Evolutionary conservation across 92 coral and sea anemone species (phyloP), one percentile per base, ranked within the genome.

Genomic region (Isaurus tuberculatus): DNA sequence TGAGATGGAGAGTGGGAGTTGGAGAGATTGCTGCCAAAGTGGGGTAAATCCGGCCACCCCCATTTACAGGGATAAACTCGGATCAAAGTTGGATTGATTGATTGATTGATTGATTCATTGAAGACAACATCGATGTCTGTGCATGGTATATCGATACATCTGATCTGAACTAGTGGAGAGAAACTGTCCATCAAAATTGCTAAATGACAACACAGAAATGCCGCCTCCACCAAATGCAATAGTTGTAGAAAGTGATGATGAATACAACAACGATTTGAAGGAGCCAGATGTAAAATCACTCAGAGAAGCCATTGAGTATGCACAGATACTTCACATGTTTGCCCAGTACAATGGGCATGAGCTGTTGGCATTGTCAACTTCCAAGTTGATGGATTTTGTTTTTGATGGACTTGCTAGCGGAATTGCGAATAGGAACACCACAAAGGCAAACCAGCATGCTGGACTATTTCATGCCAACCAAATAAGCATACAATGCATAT

Each of bases 131-230:
- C 64, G 80, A 51, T 72, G 72, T 79, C 78, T 79, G 72, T 8
- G 57, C 85, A 10, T 84, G 89, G 49, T 57, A 77, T 32, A 53
- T 86, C n/a, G 82, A 86, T 63, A 72, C 31, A 26, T 36, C 90
- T 55, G 73, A 81, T 63, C 82, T 40, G 44, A 87, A 72, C 80
- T 80, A n/a, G n/a, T n/a, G 90, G 83, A 77, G 80, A 65, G 53
- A 60, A 60, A 67, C 37, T 19, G 57, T 72, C 61, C 81, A 72
- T 33, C 70, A 55, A 31, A 84, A 84, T 34, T 77, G 44, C 83
- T 44, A 31, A 36, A 60, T 20, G 36, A 79, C 65, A 64, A 23
- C 28, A 57, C 27, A 1, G 65, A 57, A 57, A 57, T 27, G n/a
- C 27, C 29, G 65, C 65, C 65, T 57, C 9, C 65, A 27, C 65